phyloP scores from a whole-genome alignment of 2,797 vertebrate species.

The Cuculus canorus region DNA sequence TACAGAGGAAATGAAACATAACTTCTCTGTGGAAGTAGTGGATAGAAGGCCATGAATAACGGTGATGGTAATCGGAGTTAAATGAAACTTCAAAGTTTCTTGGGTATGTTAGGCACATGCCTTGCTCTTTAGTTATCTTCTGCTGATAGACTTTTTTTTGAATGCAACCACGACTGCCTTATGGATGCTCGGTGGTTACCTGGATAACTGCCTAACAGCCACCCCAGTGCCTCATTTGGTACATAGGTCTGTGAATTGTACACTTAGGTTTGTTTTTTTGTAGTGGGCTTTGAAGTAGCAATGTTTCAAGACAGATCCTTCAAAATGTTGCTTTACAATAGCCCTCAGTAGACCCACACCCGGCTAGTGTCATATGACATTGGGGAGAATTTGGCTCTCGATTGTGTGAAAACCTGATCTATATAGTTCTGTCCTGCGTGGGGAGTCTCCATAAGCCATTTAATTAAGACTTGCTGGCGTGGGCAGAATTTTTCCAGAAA shows the following conservation, averaged over 20 bases:
- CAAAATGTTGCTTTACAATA: neutral
- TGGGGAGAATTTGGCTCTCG: neutral
- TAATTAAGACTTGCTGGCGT: neutral
- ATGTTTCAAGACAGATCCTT: neutral
- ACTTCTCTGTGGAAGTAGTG: neutral
- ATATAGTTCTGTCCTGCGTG: neutral
- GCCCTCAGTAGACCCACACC: neutral
- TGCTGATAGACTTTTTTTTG: neutral
- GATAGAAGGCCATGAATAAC: accelerated
- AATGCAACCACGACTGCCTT: neutral
- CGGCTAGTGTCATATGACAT: neutral
- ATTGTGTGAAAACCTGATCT: neutral
- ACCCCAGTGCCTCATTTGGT: neutral
- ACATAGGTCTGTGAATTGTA: neutral
- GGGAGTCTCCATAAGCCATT: neutral
- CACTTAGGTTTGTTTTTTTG: neutral
- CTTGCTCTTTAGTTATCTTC: neutral
- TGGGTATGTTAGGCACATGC: neutral
- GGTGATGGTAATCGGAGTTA: neutral
- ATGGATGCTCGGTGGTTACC: constrained; percentile 5
- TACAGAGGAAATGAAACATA: neutral
- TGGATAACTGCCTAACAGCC: neutral
- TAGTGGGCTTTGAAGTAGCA: neutral
- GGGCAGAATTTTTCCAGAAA: neutral
- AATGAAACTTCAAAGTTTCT: neutral